Percentiles rank a stretch among this genome's conserved stretches.
phyloP scores from a whole-genome alignment of 2,888 invertebrate genomes.

The Nesidiocoris tenuis region DNA sequence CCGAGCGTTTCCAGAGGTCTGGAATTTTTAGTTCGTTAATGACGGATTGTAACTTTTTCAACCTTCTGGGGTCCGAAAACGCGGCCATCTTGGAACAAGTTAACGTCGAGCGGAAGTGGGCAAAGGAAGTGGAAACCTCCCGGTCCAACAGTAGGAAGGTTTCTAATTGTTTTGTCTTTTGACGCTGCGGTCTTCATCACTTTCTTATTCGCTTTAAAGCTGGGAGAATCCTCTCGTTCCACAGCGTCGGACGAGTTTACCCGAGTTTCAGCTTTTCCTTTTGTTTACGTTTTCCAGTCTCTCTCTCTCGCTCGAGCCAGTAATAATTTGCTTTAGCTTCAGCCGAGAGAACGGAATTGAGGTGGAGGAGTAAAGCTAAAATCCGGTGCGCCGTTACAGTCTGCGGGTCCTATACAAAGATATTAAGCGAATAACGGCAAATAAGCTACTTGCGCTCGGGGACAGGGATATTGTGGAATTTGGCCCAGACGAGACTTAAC shows the following conservation, averaged over 20 bases:
- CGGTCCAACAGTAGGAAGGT: background rate
- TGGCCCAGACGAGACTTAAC: background rate
- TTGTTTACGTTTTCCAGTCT: background rate
- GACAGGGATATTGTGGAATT: background rate
- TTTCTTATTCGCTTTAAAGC: slow-evolving; percentile 16
- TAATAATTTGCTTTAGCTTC: background rate
- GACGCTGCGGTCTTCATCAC: slow-evolving; percentile 19
- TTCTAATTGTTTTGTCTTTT: slow-evolving; percentile 36
- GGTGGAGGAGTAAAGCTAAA: background rate
- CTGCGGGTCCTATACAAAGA: background rate
- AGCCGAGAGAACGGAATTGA: background rate
- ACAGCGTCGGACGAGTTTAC: background rate
- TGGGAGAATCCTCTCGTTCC: background rate
- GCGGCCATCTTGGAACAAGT: background rate
- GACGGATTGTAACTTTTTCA: slow-evolving; percentile 26
- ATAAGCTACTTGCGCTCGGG: background rate
- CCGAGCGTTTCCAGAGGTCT: background rate
- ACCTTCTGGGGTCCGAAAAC: background rate
- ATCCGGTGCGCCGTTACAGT: background rate
- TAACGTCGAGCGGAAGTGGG: background rate
- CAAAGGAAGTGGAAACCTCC: background rate
- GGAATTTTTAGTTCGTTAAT: slow-evolving; percentile 19
- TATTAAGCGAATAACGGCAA: background rate
- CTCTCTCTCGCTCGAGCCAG: background rate
- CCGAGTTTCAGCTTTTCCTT: slow-evolving; percentile 1